Evolutionary conservation across 2,888 invertebrate genomes (phyloP).

Genomic region (Nomada ferruginata): DNA sequence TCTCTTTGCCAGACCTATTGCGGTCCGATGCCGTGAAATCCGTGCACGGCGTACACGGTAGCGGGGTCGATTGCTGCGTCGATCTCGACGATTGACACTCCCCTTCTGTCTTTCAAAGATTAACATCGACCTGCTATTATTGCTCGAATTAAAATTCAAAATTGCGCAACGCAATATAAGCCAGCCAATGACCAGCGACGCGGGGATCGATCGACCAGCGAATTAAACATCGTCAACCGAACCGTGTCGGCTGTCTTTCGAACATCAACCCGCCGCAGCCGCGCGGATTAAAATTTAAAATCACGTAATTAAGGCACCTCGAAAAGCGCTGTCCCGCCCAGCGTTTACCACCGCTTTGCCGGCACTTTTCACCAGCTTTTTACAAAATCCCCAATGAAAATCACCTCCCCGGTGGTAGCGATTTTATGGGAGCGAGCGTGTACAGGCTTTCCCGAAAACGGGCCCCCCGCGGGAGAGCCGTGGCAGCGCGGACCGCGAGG

Average conservation of each 20-base stretch:
- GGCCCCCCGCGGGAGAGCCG: neutral
- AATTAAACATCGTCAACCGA: constrained; percentile 49
- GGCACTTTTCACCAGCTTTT: neutral
- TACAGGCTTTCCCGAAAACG: neutral
- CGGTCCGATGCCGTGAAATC: constrained; percentile 26
- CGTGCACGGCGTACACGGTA: constrained; percentile 2
- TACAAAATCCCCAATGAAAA: constrained; percentile 9
- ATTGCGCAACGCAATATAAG: constrained; percentile 30
- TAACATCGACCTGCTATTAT: constrained; percentile 37
- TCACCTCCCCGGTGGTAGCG: neutral
- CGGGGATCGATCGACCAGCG: constrained; percentile 34
- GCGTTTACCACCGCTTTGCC: neutral
- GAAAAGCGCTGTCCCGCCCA: constrained; percentile 3
- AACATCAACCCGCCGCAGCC: neutral
- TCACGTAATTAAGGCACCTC: constrained; percentile 32
- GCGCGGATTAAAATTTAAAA: constrained; percentile 40
- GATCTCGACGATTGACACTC: constrained; percentile 35
- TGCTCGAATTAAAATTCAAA: constrained; percentile 48
- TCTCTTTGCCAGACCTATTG: constrained; percentile 1
- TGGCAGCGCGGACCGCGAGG: neutral
- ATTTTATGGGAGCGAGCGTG: neutral
- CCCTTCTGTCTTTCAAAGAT: constrained; percentile 45
- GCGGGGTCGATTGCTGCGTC: constrained; percentile 5
- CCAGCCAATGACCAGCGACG: neutral
- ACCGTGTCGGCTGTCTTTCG: constrained; percentile 38